Conservation (phyloP, 2,113 vertebrate genomes). For the Esox niger region DNA sequence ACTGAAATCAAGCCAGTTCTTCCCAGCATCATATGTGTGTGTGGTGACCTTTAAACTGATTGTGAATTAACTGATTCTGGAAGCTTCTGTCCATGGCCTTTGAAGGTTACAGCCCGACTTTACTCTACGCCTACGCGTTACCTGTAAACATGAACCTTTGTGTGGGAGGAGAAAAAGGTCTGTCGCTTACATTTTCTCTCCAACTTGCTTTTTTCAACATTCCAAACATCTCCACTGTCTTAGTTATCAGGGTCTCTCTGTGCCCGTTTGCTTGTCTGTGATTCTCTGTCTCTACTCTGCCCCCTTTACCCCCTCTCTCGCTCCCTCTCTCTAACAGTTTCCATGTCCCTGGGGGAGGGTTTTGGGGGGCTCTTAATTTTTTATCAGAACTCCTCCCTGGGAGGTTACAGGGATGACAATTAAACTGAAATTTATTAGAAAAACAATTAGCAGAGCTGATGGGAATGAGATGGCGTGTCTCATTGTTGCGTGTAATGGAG, state of each 20-base stretch:
- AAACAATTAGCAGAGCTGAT: conserved; percentile 64
- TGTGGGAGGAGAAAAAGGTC: not conserved
- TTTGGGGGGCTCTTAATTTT: not conserved
- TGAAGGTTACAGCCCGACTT: conserved; percentile 7
- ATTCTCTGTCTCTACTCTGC: not conserved
- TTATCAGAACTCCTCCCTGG: not conserved
- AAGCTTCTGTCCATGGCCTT: conserved; percentile 1
- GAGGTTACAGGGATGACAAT: conserved; percentile 43
- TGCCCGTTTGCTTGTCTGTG: not conserved
- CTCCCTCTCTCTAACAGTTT: not conserved
- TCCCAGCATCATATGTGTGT: not conserved
- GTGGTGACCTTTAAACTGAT: conserved; percentile 10
- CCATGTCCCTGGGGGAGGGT: not conserved
- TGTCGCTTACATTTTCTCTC: not conserved
- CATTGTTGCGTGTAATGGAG: conserved; percentile 73
- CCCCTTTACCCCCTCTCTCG: not conserved
- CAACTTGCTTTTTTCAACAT: not conserved
- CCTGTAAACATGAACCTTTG: not conserved
- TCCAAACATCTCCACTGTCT: conserved; percentile 8
- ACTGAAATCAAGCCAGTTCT: not conserved
- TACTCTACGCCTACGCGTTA: not conserved
- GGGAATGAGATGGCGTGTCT: conserved; percentile 65
- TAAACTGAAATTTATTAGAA: conserved; percentile 37
- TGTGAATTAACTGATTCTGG: not conserved
- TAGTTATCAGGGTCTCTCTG: not conserved